Evolutionary conservation across 2,113 vertebrate genomes (phyloP), one percentile per base, ranked within the genome.

Genomic region (Nettapus auritus): DNA sequence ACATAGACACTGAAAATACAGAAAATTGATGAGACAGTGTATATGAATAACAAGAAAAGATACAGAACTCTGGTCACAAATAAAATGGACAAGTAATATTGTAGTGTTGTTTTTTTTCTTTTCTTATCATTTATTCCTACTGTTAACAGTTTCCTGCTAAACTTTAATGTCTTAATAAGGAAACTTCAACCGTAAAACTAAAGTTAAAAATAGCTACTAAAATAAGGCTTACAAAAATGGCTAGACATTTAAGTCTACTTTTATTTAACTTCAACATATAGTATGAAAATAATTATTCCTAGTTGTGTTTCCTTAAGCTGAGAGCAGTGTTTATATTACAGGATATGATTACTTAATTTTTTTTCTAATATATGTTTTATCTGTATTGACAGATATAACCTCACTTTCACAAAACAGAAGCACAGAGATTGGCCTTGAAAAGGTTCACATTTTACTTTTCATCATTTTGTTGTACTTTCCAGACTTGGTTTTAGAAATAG

Each of bases 1-100:
- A n/a, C 26, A 64, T 38, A 0, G 0, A 56, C 44, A 40, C 3
- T 46, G n/a, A 25, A 92, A 82, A 67, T 40, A n/a, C 36, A 50
- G 36, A 92, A 77, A 78, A 76, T 76, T 88, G n/a, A 85, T 88
- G 25, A 38, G 9, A 52, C 10, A 17, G 9, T 64, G 25, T 42
- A 20, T 82, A 33, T 52, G 21, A 82, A 68, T 7, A 92, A 7
- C 14, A 60, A 88, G 34, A 82, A 14, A 42, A 15, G 60, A 74
- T 78, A 71, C 14, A 89, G 69, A 89, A 71, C 22, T 29, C 21
- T 70, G 29, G 23, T 84, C 28, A 44, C 28, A 82, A 89, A 75
- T 71, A 55, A 94, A 67, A 46, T 52, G 52, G 56, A 34, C 38
- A 67, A 78, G 21, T 42, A 67, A 66, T 52, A 71, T 76, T 7